A percentile compares a stretch with the other conserved stretches of the same genome.
phyloP scores from a whole-genome alignment of 2,113 vertebrate genomes.

The Scomber japonicus region DNA sequence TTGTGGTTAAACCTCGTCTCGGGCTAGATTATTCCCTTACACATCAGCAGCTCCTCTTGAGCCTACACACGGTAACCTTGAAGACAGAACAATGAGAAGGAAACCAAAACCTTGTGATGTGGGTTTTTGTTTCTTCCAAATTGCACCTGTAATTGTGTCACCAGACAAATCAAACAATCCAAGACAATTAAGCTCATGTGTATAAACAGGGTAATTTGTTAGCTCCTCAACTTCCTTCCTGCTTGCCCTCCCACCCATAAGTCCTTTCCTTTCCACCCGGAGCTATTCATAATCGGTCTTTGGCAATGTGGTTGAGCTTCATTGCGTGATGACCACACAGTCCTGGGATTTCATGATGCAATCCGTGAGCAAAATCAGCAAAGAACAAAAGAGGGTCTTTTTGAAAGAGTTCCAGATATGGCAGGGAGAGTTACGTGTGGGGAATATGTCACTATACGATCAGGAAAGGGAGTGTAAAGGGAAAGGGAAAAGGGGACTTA shows the following conservation, averaged over 20 bases:
- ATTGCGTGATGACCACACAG: conserved; percentile 28
- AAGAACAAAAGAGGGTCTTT: conserved; percentile 59
- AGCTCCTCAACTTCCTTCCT: conserved; percentile 31
- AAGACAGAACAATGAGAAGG: conserved; percentile 16
- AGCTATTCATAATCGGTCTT: conserved; percentile 15
- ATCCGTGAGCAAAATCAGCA: conserved; percentile 45
- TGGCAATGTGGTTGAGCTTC: conserved; percentile 7
- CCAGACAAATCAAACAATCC: conserved; percentile 16
- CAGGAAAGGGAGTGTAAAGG: conserved; percentile 11
- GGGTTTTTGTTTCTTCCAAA: conserved; percentile 33
- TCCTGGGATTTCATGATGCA: conserved; percentile 61
- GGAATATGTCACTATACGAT: conserved; percentile 18
- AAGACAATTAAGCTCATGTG: background rate
- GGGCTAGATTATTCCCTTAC: conserved; percentile 38
- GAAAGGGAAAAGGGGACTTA: conserved; percentile 43
- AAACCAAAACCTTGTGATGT: conserved; percentile 50
- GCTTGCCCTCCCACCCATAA: background rate
- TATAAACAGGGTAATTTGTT: conserved; percentile 15
- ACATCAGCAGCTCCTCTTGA: conserved; percentile 11
- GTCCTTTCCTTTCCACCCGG: conserved; percentile 32
- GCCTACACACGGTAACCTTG: conserved; percentile 34
- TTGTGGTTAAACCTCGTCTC: conserved; percentile 37
- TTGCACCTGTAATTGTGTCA: conserved; percentile 46
- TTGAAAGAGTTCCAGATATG: background rate
- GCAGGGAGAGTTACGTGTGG: background rate